Base-by-base conservation (phyloP, 2,113 vertebrate genomes). In the Puntigrus tetrazona region DNA sequence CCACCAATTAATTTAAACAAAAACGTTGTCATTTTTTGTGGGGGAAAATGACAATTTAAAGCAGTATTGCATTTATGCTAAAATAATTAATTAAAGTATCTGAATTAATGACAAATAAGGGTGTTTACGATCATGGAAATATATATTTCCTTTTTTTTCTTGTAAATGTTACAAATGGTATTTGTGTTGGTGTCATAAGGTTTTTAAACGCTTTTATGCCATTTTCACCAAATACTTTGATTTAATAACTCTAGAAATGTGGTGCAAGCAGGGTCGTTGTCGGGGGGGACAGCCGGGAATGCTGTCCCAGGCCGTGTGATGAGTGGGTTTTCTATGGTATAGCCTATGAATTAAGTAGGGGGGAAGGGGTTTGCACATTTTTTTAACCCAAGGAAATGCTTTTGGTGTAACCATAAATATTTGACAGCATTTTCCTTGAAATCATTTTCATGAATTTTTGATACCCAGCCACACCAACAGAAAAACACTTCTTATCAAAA, bases 251-350 rank as follows among this genome's bases (percentile, higher is more conserved):
- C 38, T 50, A 5, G 16, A 75, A 75, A 75, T 50, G 45, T 50
- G 27, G 13, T 27, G 36, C 5, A 13, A 73, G 43, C 45, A 10
- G 73, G 45, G 45, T 27, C 25, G 18, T 50, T 75, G 45, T 50
- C 25, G 2, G 27, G 70, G 69, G 27, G 18, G 45, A 75, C 73
- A 31, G 10, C 27, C 14, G 4, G 78, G 78, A 80, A 80, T 61
- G 78, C 45, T 86, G 73, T 50, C 73, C 73, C 43, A 74, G 43
- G 72, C 41, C 65, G 7, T 74, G 14, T 74, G 69, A 72, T 43
- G 10, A 43, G 22, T 43, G 69, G 9, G 5, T 73, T 73, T 73
- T 73, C 70, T 43, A 43, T 75, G 16, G 73, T 75, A 29, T 50
- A 50, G 73, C 41, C 25, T 75, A 9, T 1, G 16, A 75, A 75